phyloP scores from a whole-genome alignment of 2,113 vertebrate genomes.

The Eidolon helvum region DNA sequence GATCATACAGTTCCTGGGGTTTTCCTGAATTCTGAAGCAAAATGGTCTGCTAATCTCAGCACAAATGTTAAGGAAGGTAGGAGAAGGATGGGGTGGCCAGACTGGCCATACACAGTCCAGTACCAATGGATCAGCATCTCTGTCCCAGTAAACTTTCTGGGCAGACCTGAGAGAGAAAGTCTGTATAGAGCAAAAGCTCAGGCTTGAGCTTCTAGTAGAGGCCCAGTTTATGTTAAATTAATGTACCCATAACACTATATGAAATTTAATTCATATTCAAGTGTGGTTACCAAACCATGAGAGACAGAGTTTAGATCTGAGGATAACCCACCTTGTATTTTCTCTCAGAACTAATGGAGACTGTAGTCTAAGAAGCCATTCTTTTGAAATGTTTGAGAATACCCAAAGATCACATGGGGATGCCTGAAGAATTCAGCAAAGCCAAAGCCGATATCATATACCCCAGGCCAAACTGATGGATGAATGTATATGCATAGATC shows the following conservation, averaged over 20 bases:
- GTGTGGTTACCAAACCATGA: neutral
- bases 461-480: neutral
- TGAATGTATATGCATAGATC: neutral
- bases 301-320: neutral
- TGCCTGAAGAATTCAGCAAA: neutral
- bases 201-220: neutral
- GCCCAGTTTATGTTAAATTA: neutral
- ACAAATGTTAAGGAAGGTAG: neutral
- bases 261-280: conserved; percentile 47
- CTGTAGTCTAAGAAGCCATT: neutral
- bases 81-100: neutral
- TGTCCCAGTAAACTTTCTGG: neutral
- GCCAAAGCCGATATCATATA: neutral
- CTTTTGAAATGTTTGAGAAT: conserved; percentile 49
- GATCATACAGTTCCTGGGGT: conserved; percentile 24
- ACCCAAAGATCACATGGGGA: neutral
- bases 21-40: conserved; percentile 41
- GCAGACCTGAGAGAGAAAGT: neutral
- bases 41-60: conserved; percentile 4
- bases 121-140: neutral
- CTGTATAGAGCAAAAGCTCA: neutral
- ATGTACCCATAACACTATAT: neutral
- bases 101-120: too few relatives aligned
- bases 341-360: conserved; percentile 33
- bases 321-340: conserved; percentile 40